A percentile compares a stretch with the other conserved stretches of the same genome.
Conservation (phyloP, 2,888 invertebrate genomes). For the Lasioglossum marginatum region DNA sequence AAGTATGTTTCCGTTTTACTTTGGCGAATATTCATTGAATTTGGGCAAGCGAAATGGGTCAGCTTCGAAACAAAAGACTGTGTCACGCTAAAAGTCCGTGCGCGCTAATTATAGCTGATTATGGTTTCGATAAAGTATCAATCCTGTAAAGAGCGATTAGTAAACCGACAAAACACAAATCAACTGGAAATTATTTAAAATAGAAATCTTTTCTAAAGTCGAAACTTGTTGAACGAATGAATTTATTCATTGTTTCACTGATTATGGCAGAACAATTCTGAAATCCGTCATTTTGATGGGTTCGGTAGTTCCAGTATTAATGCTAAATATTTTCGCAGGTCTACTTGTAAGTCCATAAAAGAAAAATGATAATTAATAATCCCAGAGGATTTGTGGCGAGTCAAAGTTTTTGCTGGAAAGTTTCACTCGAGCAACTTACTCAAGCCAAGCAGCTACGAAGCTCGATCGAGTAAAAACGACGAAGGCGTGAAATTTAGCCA, state of each 20-base stretch:
- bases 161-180: not conserved
- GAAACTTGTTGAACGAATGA: too few species aligned
- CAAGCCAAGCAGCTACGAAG: not conserved
- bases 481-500: not conserved
- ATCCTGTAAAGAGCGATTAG: not conserved
- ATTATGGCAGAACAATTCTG: too few species aligned
- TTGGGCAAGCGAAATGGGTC: not conserved
- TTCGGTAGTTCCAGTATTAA: too few species aligned
- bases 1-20: not conserved
- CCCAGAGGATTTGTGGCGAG: not conserved
- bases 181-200: not conserved
- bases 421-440: not conserved
- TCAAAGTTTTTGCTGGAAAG: not conserved
- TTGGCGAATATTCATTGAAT: not conserved
- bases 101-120: not conserved
- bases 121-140: not conserved
- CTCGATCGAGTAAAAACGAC: not conserved
- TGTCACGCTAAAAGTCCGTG: not conserved
- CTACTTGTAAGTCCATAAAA: not conserved
- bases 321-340: not conserved
- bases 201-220: not conserved
- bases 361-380: not conserved
- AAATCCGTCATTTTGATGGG: too few species aligned
- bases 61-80: not conserved
- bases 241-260: too few species aligned